Evolutionary conservation across 1,140 invertebrate species (phyloP).

Genomic region (Drosophila ohnishii): DNA sequence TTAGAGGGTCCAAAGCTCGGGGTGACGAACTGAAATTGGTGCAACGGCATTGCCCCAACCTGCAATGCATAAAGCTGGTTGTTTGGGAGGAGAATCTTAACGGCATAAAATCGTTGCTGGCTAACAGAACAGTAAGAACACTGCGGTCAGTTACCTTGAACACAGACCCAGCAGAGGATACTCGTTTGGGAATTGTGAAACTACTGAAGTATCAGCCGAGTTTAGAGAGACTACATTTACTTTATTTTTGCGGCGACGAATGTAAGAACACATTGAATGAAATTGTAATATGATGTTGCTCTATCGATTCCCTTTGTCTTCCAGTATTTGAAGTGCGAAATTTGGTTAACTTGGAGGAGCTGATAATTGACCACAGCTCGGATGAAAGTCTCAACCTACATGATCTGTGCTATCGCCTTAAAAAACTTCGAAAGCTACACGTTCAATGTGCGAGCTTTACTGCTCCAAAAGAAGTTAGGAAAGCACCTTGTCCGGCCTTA

Average conservation of each 20-base stretch:
- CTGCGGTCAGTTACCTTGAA: not conserved
- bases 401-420: not conserved
- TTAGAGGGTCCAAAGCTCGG: not conserved
- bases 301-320: not conserved
- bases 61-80: not conserved
- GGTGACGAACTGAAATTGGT: not conserved
- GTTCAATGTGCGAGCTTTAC: no score
- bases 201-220: not conserved
- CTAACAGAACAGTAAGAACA: not conserved
- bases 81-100: not conserved
- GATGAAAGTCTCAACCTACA: not conserved
- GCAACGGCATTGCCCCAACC: not conserved
- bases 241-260: rapidly evolving
- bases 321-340: not conserved
- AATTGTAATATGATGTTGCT: not conserved
- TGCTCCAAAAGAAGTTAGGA: not conserved
- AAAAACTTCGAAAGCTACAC: not conserved
- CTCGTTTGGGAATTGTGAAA: not conserved
- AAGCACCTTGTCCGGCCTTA: not conserved
- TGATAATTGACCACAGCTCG: rapidly evolving
- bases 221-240: not conserved
- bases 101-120: not conserved
- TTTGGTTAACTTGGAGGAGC: not conserved
- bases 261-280: not conserved
- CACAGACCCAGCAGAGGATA: not conserved